Base-by-base conservation (phyloP, 2,888 invertebrate genomes). In the Hyalella azteca region DNA sequence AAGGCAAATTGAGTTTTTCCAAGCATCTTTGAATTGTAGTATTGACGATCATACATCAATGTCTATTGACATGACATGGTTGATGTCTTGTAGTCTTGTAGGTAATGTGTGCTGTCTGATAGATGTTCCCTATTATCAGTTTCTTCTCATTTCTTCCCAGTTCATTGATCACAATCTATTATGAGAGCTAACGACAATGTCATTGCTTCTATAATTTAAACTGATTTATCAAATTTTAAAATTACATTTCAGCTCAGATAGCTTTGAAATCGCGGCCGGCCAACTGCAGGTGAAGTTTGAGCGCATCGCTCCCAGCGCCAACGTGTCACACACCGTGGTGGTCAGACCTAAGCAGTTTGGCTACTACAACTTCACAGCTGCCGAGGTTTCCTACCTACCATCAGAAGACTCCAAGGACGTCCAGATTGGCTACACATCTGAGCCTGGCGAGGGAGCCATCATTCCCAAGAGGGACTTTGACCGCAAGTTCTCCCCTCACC, bases 321-420 rank as follows among this genome's bases (percentile, higher is more conserved):
- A 99, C 89, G 94, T 96, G 2, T 93, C 96, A 0, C 98, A 99
- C 88, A 94, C 95, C 4, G 94, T 97, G 29, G 94, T 98, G 9
- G 93, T 98, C 15, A 90, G 94, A 84, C 98, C 98, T 4, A 93
- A 93, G 86, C 93, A 93, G 87, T 95, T 91, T 87, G 98, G 98
- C 41, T 95, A 95, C 88, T 98, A 96, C 90, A 99, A 99, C 89
- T 98, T 99, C 88, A 95, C 97, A 2, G 93, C 97, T 78, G 98
- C 98, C 83, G 95, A 96, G 89, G 91, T 97, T 79, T 92, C 93
- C 66, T 99, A 99, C 89, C 93, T 92, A 86, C 91, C 93, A 73
- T 92, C 93, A 83, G 97, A 97, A 89, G 96, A 96, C 87, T 91
- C 93, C 19, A 75, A 41, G 41, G 45, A 94, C 93, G 88, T 92